A percentile compares a stretch with the other conserved stretches of the same genome.
phyloP scores from a whole-genome alignment of 2,888 invertebrate species.

The Bedellia somnulentella region DNA sequence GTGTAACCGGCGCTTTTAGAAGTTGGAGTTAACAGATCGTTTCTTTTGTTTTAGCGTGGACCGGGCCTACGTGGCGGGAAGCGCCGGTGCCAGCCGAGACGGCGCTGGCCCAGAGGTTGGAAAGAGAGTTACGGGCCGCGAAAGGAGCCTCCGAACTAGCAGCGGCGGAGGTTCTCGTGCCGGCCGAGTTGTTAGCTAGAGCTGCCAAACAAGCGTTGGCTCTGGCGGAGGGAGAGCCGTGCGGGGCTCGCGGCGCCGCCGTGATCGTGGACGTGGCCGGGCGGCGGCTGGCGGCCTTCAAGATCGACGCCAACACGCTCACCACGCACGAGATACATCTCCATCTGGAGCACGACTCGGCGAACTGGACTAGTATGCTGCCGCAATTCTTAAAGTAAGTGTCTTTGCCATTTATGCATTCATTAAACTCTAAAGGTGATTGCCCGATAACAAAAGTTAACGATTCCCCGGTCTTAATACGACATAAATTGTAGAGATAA shows the following conservation, averaged over 20 bases:
- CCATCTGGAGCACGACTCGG: conserved; percentile 82
- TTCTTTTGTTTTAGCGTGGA: conserved; percentile 43
- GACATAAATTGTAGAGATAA: too few species aligned
- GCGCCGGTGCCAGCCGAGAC: conserved; percentile 60
- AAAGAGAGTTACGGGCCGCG: conserved; percentile 77
- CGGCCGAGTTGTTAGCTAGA: conserved; percentile 77
- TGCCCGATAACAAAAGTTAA: neutral
- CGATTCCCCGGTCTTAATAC: too few species aligned
- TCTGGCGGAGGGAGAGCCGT: conserved; percentile 87
- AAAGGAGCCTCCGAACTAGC: conserved; percentile 77
- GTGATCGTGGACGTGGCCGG: conserved; percentile 82
- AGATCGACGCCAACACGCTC: conserved; percentile 83
- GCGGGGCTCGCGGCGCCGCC: conserved; percentile 86
- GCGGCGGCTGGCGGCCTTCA: conserved; percentile 77
- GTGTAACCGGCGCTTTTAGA: too few species aligned
- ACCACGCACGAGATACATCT: conserved; percentile 90
- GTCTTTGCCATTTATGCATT: conserved; percentile 4
- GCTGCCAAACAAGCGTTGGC: conserved; percentile 79
- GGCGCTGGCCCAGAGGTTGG: conserved; percentile 74
- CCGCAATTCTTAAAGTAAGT: conserved; percentile 91
- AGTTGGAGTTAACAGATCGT: too few species aligned
- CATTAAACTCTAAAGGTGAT: neutral
- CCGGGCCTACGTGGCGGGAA: conserved; percentile 47
- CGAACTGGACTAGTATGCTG: conserved; percentile 84
- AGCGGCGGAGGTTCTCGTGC: conserved; percentile 83